These are phyloP conservation scores for Cataglyphis hispanica DNA, from an alignment of 1,140 invertebrate genomes.

Conservation along the genomic window DNA sequence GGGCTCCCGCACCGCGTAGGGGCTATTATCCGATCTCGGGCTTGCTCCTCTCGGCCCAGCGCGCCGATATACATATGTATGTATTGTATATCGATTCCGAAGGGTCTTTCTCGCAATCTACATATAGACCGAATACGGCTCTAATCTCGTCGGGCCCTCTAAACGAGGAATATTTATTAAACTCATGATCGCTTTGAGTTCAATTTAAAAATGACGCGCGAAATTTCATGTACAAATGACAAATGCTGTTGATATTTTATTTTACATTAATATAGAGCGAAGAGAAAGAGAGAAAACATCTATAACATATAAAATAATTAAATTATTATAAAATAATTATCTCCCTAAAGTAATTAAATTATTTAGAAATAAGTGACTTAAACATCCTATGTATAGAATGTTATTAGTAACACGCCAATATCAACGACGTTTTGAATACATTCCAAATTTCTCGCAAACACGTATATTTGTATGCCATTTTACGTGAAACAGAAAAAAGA, in stretches of 20 bases:
- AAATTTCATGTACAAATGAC: slow-evolving; percentile 23
- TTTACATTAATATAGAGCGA: background rate
- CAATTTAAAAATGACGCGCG: background rate
- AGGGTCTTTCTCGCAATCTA: slow-evolving; percentile 60
- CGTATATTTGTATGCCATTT: background rate
- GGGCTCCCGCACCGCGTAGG: slow-evolving; percentile 66
- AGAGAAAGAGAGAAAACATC: too few species aligned
- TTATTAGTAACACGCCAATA: background rate
- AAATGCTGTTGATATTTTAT: slow-evolving; percentile 13
- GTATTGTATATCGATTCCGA: slow-evolving; percentile 62
- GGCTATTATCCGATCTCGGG: slow-evolving; percentile 75
- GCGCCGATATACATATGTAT: slow-evolving; percentile 45
- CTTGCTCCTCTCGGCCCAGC: slow-evolving; percentile 22
- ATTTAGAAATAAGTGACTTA: slow-evolving; percentile 8
- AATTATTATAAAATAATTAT: too few species aligned
- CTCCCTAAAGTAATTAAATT: too few species aligned
- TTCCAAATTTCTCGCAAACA: background rate
- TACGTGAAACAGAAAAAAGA: background rate
- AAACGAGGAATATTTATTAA: slow-evolving; percentile 69
- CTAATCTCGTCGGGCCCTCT: slow-evolving; percentile 39
- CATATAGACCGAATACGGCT: slow-evolving; percentile 56
- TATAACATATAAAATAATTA: slow-evolving; percentile 12
- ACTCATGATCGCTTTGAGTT: slow-evolving; percentile 18
- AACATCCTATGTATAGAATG: too few species aligned
- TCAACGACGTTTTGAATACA: background rate